A percentile compares a stretch with the other conserved stretches of the same genome.
Evolutionary conservation across 2,888 invertebrate genomes (phyloP).

Genomic region (Monochamus alternatus): DNA sequence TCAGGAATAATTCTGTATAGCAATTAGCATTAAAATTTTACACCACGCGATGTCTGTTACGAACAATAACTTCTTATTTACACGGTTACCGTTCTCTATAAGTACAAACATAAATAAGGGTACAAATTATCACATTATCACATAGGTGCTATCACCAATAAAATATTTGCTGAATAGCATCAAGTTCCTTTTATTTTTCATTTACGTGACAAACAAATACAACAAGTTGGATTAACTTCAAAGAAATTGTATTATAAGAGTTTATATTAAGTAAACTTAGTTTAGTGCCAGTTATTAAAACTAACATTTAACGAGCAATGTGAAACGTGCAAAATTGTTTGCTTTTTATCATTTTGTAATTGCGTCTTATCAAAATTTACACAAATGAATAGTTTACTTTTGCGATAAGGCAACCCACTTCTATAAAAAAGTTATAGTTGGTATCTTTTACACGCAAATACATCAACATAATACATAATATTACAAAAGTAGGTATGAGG

Average conservation of each 20-base stretch:
- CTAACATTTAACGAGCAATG: background rate
- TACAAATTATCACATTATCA: no score
- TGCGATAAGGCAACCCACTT: slow-evolving; percentile 8
- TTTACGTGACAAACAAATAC: background rate
- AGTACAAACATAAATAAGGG: no score
- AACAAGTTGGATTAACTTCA: background rate
- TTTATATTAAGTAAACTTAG: background rate
- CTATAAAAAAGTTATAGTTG: background rate
- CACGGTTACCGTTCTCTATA: no score
- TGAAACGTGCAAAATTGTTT: slow-evolving; percentile 2
- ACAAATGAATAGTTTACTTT: slow-evolving; percentile 5
- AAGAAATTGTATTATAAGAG: background rate
- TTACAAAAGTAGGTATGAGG: no score
- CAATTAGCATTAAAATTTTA: no score
- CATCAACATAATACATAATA: no score
- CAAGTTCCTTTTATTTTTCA: no score
- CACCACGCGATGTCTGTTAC: no score
- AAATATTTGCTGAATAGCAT: no score
- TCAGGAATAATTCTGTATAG: no score
- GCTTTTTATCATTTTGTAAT: background rate
- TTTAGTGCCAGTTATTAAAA: background rate
- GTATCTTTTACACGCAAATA: background rate
- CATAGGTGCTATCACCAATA: no score
- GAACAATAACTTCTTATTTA: no score
- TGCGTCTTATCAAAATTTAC: slow-evolving; percentile 3